Evolutionary conservation across 2,797 vertebrate species (phyloP), one percentile per base, ranked within the genome.

Genomic region (Strix occidentalis): DNA sequence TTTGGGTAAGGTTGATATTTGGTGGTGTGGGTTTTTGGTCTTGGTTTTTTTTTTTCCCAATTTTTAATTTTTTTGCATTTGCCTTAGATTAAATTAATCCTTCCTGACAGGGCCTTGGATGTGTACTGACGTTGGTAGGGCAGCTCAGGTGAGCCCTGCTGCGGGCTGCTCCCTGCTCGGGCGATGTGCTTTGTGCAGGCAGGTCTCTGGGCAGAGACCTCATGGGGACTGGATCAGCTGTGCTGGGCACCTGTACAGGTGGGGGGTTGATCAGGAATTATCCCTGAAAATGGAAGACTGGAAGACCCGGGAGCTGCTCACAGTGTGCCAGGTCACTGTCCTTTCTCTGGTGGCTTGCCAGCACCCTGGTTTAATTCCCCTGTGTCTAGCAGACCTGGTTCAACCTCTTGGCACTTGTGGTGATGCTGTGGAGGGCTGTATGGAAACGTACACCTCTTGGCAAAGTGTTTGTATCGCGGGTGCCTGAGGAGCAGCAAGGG

Each of bases 391-490:
- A 51, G 70, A 19, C 24, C 33, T 7, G 29, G 26, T 54, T 68
- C 58, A 29, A 13, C 48, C 68, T 37, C 15, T 1, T 20, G 60
- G 69, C 6, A 0, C 41, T 31, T 10, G 54, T 5, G 53, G 53
- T 3, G 60, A 15, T 51, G 90, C 39, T 4, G 0, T 17, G 70
- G 45, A 31, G 56, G 74, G 26, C 14, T 24, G 0, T 8, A 1
- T 10, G 64, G 64, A 20, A 19, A 7, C 1, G 5, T 10, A 1
- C 2, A 3, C 18, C 26, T 70, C 65, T 51, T 25, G 57, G 72
- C 11, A 24, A 37, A 64, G 19, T 0, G 17, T 33, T 29, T 51
- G 57, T 13, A 1, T 28, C 1, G 1, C 25, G 1, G 26, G 46
- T 23, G 29, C 54, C 56, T 4, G 33, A 23, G 64, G 5, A 35